Percentiles rank a stretch among this genome's conserved stretches.
Evolutionary conservation across 2,113 vertebrate species (phyloP).

Genomic region (Melospiza georgiana): DNA sequence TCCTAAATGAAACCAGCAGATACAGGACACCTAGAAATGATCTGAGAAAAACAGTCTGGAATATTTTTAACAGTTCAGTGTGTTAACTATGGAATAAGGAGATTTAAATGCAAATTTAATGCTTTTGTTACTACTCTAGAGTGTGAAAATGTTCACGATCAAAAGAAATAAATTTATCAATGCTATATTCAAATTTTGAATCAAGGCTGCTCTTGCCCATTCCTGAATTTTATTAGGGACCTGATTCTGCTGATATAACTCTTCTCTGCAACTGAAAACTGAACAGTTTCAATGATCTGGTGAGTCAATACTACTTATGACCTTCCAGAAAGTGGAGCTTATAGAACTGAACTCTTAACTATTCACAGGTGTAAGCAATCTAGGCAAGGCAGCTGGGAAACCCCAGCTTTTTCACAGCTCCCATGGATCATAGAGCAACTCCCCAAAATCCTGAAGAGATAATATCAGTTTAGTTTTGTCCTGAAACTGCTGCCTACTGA

Average conservation of each 20-base stretch:
- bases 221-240: not conserved
- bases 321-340: not conserved
- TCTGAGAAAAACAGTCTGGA: not conserved
- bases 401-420: not conserved
- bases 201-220: not conserved
- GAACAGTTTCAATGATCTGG: not conserved
- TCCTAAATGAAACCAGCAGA: not conserved
- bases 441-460: not conserved
- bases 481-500: not conserved
- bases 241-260: not conserved
- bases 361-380: not conserved
- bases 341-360: not conserved
- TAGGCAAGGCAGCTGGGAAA: not conserved
- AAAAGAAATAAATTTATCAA: not conserved
- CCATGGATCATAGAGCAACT: not conserved
- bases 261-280: not conserved
- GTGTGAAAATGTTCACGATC: not conserved
- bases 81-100: not conserved
- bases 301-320: not conserved
- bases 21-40: not conserved
- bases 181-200: not conserved
- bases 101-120: not conserved
- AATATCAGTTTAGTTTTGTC: not conserved
- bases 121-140: not conserved
- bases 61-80: not conserved